Base-by-base conservation (phyloP, 2,113 vertebrate species). In the Leucosticte australis region DNA sequence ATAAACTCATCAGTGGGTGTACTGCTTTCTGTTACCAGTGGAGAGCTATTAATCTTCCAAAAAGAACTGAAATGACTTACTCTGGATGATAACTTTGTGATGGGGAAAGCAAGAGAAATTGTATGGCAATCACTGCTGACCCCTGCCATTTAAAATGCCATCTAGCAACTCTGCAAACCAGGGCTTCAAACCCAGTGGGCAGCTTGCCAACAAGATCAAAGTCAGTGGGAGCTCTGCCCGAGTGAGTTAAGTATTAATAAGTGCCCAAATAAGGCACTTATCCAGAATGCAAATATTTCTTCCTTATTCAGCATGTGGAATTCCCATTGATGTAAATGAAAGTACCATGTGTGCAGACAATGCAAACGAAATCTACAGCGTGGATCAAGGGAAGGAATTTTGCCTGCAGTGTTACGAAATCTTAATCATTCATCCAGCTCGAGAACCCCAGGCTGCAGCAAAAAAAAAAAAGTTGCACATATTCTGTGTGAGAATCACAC, bases 1-100 rank as follows among this genome's bases (percentile, higher is more conserved):
- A 96, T 94, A 96, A 96, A 97, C 94, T 94, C 95, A 96, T 97
- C 92, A 91, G 62, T 62, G 65, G 82, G 85, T 80, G 64, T 92
- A 78, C 31, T 20, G 78, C 94, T 68, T 92, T 97, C 83, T 91
- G 92, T 88, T 94, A 75, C 88, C 30, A 69, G 84, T 14, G 37
- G 62, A 91, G 92, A 94, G 73, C 95, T 62, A 95, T 97, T 96
- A 88, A 91, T 97, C 95, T 96, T 87, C 77, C 60, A 46, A 84
- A 85, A 85, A 60, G 63, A 75, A 65, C 42, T 50, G 46, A 57
- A 80, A 8, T 31, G 44, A 64, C 78, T 90, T 96, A 76, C 75
- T 86, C 84, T 0, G 10, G 89, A 92, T 74, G 79, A 87, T 82
- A 94, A 85, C 73, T 95, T 89, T 82, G 83, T 52, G 75, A 86